Evolutionary conservation across 1,140 invertebrate genomes (phyloP).

Genomic region (Bombus pascuorum): DNA sequence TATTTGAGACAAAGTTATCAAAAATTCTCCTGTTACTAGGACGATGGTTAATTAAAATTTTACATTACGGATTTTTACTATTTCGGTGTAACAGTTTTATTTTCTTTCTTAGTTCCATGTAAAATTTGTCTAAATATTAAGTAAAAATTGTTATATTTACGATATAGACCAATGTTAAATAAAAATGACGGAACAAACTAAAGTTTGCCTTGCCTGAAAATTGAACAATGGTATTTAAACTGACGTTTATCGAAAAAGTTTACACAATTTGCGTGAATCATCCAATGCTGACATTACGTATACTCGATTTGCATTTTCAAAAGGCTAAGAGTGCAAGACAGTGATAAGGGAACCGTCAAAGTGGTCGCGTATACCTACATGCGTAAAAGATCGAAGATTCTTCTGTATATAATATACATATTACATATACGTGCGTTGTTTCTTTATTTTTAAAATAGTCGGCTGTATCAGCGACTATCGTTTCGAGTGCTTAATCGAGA

Average conservation of each 20-base stretch:
- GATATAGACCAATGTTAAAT: background rate
- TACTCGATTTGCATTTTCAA: background rate
- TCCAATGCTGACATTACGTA: background rate
- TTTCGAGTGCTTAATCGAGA: conserved; percentile 25
- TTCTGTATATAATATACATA: conserved; percentile 35
- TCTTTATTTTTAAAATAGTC: conserved; percentile 44
- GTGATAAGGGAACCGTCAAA: conserved; percentile 23
- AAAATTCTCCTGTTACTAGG: fast-evolving
- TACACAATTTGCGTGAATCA: conserved; percentile 7
- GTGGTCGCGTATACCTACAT: conserved; percentile 36
- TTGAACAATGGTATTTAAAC: background rate
- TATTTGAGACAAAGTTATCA: background rate
- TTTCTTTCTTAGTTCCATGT: too few relatives aligned
- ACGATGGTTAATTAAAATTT: background rate
- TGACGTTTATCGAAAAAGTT: background rate
- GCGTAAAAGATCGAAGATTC: conserved; percentile 39
- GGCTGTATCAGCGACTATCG: conserved; percentile 25
- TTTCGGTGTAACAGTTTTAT: background rate
- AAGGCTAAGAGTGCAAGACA: background rate
- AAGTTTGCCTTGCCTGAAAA: background rate
- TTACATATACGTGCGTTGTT: conserved; percentile 22
- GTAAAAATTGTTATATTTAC: too few relatives aligned
- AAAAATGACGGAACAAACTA: background rate
- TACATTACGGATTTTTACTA: background rate
- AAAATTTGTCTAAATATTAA: too few relatives aligned